phyloP scores from a whole-genome alignment of 2,888 invertebrate species.

The Dioctria rufipes region DNA sequence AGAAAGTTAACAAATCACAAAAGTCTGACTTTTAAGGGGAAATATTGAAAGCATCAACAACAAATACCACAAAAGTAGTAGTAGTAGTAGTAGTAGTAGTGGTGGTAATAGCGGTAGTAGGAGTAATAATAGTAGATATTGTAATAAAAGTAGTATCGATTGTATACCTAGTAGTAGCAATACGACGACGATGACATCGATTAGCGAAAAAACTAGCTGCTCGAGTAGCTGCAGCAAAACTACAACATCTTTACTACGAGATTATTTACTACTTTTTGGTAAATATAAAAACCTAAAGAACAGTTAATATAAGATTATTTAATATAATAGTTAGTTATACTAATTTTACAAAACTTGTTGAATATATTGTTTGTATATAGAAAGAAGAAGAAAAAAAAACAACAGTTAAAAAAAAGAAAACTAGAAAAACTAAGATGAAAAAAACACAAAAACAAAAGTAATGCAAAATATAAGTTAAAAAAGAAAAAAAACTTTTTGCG shows the following conservation, averaged over 20 bases:
- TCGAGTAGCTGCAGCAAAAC: slow-evolving; percentile 53
- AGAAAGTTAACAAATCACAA: slow-evolving; percentile 75
- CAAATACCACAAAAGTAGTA: slow-evolving; percentile 31
- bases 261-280: slow-evolving; percentile 58
- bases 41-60: slow-evolving; percentile 51
- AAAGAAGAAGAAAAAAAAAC: background rate
- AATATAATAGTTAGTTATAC: slow-evolving; percentile 27
- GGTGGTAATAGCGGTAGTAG: background rate
- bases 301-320: slow-evolving; percentile 56
- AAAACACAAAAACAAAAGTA: slow-evolving; percentile 16
- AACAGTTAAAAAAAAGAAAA: slow-evolving; percentile 6
- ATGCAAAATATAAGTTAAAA: background rate
- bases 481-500: background rate
- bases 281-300: slow-evolving; percentile 58
- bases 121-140: slow-evolving; percentile 36
- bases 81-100: slow-evolving; percentile 10
- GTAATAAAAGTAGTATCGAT: background rate
- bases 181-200: background rate
- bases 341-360: slow-evolving; percentile 47
- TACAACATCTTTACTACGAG: slow-evolving; percentile 55
- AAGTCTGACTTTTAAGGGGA: slow-evolving; percentile 63
- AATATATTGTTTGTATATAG: slow-evolving; percentile 37
- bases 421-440: background rate
- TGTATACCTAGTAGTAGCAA: background rate
- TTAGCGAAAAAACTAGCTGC: slow-evolving; percentile 39